These are phyloP conservation scores for Rhodeus uyekii DNA, from an alignment of 2,797 vertebrate genomes.

Conservation along the genomic window DNA sequence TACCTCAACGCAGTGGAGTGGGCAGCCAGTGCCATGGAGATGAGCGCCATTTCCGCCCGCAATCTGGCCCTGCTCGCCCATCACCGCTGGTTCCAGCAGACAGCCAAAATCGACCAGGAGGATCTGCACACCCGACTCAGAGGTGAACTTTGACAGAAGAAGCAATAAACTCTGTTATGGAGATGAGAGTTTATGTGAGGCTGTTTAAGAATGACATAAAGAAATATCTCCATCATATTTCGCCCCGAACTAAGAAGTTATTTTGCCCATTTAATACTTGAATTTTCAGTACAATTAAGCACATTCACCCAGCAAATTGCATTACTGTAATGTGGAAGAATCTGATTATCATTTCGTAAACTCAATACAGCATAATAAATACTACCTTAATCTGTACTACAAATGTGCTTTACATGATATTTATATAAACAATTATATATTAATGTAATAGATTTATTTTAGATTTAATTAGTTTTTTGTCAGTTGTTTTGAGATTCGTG, in stretches of 20 bases:
- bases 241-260: background rate
- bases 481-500: background rate
- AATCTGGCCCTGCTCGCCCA: conserved; percentile 87
- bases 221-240: background rate
- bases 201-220: background rate
- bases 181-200: background rate
- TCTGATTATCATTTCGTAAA: background rate
- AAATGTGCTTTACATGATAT: background rate
- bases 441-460: background rate
- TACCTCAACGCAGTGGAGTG: conserved; percentile 88
- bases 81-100: conserved; percentile 84
- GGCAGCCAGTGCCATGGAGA: conserved; percentile 90
- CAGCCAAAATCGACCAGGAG: conserved; percentile 84
- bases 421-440: background rate
- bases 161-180: background rate
- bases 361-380: background rate
- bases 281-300: background rate
- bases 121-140: conserved; percentile 84
- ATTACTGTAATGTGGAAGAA: background rate
- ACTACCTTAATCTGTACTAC: background rate
- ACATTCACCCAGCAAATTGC: background rate
- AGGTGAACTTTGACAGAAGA: conserved; percentile 81
- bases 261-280: background rate
- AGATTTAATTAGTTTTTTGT: background rate
- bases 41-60: conserved; percentile 86